Percentiles rank a stretch among this genome's conserved stretches.
phyloP scores from a whole-genome alignment of 37 sponge, comb jelly and placozoan genomes.

The Spongilla lacustris region DNA sequence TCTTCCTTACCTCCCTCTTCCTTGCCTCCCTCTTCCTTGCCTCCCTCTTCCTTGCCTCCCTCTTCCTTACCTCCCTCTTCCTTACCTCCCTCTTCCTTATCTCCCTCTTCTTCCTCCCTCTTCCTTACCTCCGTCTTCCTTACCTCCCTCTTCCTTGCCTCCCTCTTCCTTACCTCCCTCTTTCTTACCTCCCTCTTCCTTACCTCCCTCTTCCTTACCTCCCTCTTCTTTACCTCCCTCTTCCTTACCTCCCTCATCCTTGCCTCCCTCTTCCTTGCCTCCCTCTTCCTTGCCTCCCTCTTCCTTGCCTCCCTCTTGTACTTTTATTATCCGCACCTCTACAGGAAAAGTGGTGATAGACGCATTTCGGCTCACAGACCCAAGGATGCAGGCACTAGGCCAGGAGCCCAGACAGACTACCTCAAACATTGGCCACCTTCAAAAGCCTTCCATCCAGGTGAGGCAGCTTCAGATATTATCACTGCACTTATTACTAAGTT shows the following conservation, averaged over 20 bases:
- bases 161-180: neutral
- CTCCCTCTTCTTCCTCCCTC: neutral
- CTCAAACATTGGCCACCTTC: constrained; percentile 96
- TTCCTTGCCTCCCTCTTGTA: no score
- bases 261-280: no score
- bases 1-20: no score
- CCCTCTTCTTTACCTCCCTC: no score
- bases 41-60: no score
- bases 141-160: neutral
- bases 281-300: no score
- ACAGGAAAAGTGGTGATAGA: constrained; percentile 94
- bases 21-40: no score
- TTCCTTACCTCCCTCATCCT: no score
- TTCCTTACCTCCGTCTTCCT: neutral
- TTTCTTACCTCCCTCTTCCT: neutral
- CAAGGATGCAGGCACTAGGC: constrained; percentile 85
- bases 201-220: neutral
- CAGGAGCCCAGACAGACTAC: constrained; percentile 98
- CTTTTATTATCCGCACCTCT: no score
- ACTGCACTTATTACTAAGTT: no score
- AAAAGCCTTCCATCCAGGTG: constrained; percentile 98
- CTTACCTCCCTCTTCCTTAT: neutral
- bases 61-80: no score
- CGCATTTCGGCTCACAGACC: constrained; percentile 96
- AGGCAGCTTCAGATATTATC: neutral